Evolutionary conservation across 1,140 invertebrate genomes (phyloP).

Genomic region (Penaeus vannamei): DNA sequence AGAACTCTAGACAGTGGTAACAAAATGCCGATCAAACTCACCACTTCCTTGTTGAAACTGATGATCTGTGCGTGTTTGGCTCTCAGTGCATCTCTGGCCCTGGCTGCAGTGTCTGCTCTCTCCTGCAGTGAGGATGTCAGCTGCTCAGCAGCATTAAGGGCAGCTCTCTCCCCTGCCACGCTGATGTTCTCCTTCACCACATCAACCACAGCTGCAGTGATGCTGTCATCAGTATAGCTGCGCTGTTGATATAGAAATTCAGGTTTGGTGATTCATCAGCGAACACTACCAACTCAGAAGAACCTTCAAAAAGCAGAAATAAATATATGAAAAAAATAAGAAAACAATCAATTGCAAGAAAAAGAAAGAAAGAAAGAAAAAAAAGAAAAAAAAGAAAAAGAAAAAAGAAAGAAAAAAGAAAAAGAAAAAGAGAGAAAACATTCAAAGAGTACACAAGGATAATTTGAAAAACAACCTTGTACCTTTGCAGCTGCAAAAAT

Average conservation of each 20-base stretch:
- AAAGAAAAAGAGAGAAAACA: neutral
- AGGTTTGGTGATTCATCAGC: neutral
- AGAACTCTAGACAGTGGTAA: neutral
- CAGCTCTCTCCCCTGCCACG: slow-evolving; percentile 36
- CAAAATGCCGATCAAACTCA: slow-evolving; percentile 2
- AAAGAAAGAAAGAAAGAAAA: neutral
- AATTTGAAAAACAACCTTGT: neutral
- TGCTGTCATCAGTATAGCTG: slow-evolving; percentile 34
- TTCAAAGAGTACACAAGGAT: neutral
- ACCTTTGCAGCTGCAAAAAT: slow-evolving; percentile 49
- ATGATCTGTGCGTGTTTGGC: slow-evolving; percentile 43
- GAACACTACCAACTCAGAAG: too few species aligned
- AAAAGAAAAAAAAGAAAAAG: neutral
- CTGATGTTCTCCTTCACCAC: slow-evolving; percentile 25
- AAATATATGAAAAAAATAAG: too few species aligned
- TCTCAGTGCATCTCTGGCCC: slow-evolving; percentile 13
- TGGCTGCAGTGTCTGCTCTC: slow-evolving; percentile 30
- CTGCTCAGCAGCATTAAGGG: neutral
- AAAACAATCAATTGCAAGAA: too few species aligned
- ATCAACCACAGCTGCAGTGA: slow-evolving; percentile 19
- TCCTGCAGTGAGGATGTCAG: slow-evolving; percentile 39
- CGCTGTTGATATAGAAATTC: slow-evolving; percentile 16
- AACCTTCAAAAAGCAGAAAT: too few species aligned
- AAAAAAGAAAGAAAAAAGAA: neutral
- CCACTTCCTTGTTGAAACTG: slow-evolving; percentile 47